These are phyloP conservation scores for Pelusios castaneus DNA, from an alignment of 2,113 vertebrate species.

Conservation along the genomic window DNA sequence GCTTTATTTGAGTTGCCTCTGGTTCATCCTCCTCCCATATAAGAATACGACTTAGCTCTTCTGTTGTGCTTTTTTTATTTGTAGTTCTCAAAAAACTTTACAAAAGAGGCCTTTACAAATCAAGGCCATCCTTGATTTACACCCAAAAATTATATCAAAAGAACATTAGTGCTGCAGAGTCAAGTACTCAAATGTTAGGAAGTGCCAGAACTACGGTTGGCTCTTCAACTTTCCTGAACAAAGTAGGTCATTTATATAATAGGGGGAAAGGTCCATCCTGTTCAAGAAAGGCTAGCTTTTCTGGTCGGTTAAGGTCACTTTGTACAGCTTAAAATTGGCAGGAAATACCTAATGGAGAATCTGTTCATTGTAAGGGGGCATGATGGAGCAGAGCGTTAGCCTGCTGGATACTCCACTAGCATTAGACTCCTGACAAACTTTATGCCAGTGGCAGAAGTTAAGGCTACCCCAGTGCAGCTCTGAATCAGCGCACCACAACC, in stretches of 20 bases:
- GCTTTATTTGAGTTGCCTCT: not conserved
- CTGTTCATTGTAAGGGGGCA: conserved; percentile 38
- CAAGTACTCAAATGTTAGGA: not conserved
- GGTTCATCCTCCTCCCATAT: not conserved
- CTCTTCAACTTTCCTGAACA: not conserved
- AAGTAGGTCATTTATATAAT: accelerated
- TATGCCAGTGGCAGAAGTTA: not conserved
- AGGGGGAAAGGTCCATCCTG: not conserved
- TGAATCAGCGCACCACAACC: conserved; percentile 2
- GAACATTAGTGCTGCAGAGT: not conserved
- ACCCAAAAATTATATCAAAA: not conserved
- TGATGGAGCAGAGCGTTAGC: not conserved
- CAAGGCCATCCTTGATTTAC: no score
- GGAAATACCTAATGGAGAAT: conserved; percentile 63
- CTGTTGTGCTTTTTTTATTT: not conserved
- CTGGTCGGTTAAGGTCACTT: not conserved
- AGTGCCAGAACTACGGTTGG: conserved; percentile 5
- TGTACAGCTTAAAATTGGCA: conserved; percentile 48
- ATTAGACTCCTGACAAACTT: not conserved
- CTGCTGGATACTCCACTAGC: not conserved
- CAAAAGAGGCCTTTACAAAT: not conserved
- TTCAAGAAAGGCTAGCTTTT: conserved; percentile 1
- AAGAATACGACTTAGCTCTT: not conserved
- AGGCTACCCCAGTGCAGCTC: not conserved
- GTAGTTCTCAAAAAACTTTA: not conserved